Evolutionary conservation across 1,140 invertebrate species (phyloP).

Genomic region (Caerostris extrusa): DNA sequence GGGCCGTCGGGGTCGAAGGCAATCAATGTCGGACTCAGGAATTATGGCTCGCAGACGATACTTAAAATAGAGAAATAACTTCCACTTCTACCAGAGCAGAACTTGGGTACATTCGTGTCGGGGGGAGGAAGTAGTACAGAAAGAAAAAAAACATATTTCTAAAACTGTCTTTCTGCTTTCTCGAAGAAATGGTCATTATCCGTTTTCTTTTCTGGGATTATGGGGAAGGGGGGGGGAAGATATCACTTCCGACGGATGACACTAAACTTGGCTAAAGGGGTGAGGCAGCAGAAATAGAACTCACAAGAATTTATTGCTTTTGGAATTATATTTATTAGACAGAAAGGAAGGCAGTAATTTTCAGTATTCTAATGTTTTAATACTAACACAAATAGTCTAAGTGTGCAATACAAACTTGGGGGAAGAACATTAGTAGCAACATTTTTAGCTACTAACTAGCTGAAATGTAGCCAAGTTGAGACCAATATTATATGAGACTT

Average conservation of each 20-base stretch:
- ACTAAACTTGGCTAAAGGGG: background rate
- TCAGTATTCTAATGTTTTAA: no score
- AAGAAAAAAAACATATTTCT: slow-evolving; percentile 5
- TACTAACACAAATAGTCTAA: no score
- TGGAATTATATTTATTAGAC: no score
- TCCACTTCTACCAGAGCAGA: background rate
- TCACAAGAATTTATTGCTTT: no score
- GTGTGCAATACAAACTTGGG: no score
- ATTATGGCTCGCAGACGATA: background rate
- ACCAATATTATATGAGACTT: no score
- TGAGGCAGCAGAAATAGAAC: background rate
- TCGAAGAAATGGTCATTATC: slow-evolving; percentile 2
- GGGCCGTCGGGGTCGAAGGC: background rate
- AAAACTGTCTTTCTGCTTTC: background rate
- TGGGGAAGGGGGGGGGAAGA: background rate
- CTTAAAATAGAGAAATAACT: background rate
- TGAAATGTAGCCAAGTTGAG: no score
- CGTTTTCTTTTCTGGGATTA: background rate
- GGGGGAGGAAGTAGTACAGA: background rate
- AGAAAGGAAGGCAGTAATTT: no score
- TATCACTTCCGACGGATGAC: background rate
- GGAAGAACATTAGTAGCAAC: no score
- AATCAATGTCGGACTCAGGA: slow-evolving; percentile 8
- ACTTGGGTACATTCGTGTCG: background rate
- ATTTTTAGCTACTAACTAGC: no score